phyloP scores from a whole-genome alignment of 2,797 vertebrate species.

The Gymnodraco acuticeps region DNA sequence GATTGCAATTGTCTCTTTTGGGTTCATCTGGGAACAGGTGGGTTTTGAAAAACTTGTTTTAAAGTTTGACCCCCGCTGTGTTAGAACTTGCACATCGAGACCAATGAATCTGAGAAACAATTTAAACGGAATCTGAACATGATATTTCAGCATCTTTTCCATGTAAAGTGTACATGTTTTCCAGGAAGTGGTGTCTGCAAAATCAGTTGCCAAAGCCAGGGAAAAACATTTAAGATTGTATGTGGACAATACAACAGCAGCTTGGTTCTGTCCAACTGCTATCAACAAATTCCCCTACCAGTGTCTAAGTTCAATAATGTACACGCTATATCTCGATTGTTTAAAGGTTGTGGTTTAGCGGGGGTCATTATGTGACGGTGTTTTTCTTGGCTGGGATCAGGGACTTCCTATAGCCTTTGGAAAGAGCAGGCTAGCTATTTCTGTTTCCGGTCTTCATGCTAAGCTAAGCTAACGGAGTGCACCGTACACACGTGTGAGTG shows the following conservation, averaged over 20 bases:
- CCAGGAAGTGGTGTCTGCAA: background rate
- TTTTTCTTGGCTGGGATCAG: background rate
- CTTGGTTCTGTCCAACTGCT: background rate
- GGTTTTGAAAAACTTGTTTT: conserved; percentile 19
- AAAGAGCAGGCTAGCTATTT: background rate
- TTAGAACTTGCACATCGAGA: background rate
- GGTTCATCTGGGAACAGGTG: conserved; percentile 15
- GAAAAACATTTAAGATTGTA: background rate
- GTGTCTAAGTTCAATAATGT: background rate
- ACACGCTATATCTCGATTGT: background rate
- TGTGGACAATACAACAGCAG: background rate
- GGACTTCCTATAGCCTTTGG: background rate
- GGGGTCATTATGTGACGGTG: background rate
- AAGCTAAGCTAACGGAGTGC: background rate
- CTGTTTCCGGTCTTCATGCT: background rate
- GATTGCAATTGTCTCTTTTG: conserved; percentile 20
- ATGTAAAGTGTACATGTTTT: background rate
- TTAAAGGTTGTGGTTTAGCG: background rate
- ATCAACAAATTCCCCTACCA: background rate
- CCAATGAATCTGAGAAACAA: background rate
- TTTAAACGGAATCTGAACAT: background rate
- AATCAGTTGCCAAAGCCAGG: background rate
- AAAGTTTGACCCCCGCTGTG: background rate
- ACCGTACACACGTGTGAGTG: too few species aligned
- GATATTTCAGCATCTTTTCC: background rate